Base-by-base conservation (phyloP, 2,797 vertebrate genomes). In the Dipus sagitta region DNA sequence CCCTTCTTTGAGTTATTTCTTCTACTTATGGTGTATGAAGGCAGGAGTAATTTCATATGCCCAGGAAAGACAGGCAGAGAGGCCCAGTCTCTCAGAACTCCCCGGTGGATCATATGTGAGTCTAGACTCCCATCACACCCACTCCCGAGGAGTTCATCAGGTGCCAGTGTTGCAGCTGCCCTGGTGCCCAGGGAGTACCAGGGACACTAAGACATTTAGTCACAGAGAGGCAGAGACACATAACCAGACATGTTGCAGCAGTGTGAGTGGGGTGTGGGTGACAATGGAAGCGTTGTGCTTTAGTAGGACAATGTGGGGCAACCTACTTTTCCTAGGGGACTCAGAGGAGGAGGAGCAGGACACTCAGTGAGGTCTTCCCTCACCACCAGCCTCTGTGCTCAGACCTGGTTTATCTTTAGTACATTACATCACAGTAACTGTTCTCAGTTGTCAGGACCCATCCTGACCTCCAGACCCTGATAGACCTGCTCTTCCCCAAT, bases 21-120 rank as follows among this genome's bases (percentile, higher is more conserved):
- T 65, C 67, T 2, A 24, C 1, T 38, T 38, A 21, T 28, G 17
- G 21, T 54, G 3, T 24, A 60, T 42, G 7, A 81, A 88, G 1
- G 12, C 6, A 0, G 9, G 0, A 7, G 15, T 20, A 28, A 68
- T 74, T 34, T 42, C 76, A 28, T 2, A 76, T 17, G 0, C 3
- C 32, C 23, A 42, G 60, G 3, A 3, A 76, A 28, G 20, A 28
- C 24, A 82, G 14, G 20, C 32, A 64, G 32, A 94, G 47, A 32
- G 3, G 3, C 28, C 68, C 26, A 68, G 0, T 24, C 14, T 3
- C 23, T 34, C 6, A 72, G 68, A 90, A 88, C 20, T 6, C 15
- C 68, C 23, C 71, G 38, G 20, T 47, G 23, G 52, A 54, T 54
- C 52, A 54, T 10, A 10, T 54, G 15, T 6, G 3, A 9, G 13